phyloP scores from a whole-genome alignment of 2,888 invertebrate species.

The Dryobota labecula region DNA sequence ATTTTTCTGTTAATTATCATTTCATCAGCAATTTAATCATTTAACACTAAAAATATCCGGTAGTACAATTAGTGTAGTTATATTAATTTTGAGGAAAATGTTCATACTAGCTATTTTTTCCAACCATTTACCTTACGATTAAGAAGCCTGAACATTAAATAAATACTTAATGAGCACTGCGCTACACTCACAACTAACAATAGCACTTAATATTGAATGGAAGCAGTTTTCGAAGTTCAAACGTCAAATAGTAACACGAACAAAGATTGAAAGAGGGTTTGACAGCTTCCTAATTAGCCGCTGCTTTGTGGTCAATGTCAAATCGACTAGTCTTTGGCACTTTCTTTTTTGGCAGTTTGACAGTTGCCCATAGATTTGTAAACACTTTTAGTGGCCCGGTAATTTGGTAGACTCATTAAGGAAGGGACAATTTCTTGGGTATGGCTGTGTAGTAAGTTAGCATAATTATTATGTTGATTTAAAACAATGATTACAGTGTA shows the following conservation, averaged over 20 bases:
- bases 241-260: constrained; percentile 19
- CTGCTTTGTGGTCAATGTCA: constrained; percentile 45
- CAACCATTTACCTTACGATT: not conserved
- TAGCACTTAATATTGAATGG: not conserved
- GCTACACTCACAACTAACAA: not conserved
- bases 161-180: not conserved
- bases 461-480: constrained; percentile 11
- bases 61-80: not conserved
- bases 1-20: not conserved
- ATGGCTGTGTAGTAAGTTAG: constrained; percentile 1
- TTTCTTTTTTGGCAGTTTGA: constrained; percentile 62
- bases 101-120: not conserved
- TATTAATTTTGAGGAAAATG: not conserved
- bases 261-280: constrained; percentile 50
- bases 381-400: constrained; percentile 23
- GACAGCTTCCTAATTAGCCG: constrained; percentile 55
- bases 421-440: constrained; percentile 16
- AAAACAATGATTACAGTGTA: constrained; percentile 17
- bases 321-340: constrained; percentile 45
- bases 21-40: not conserved
- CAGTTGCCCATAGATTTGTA: constrained; percentile 50
- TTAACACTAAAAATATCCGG: not conserved
- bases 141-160: not conserved
- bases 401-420: constrained; percentile 28
- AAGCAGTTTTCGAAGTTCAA: constrained; percentile 18